Base-by-base conservation (phyloP, 2,888 invertebrate genomes). In the Drosophila kuntzei region DNA sequence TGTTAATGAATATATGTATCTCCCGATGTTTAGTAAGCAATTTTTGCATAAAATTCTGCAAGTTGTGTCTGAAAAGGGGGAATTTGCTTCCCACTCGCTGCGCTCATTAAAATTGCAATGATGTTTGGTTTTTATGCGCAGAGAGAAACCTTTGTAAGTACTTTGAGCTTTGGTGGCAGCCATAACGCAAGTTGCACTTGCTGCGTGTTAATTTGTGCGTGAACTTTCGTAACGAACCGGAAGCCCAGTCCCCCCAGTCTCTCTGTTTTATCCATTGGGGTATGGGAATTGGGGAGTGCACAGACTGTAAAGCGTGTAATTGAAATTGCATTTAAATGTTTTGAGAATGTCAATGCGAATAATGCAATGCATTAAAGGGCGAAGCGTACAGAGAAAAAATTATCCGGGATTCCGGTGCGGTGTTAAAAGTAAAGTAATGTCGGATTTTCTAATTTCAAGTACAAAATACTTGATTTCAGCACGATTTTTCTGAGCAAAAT, bases 201-300 rank as follows among this genome's bases (percentile, higher is more conserved):
- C 79, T 66, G 71, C 77, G 77, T 81, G 82, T 83, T 85, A 83
- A 83, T 83, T 83, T 83, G 80, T 85, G 85, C 85, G 82, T 80
- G 74, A 85, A 83, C 77, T 80, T 83, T 79, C 57, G 79, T 77
- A 83, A 85, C 83, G 85, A 85, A 83, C 80, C 83, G 85, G 68
- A 85, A 79, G 80, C 72, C 22, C 14, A 12, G 43, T 46, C 58
- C 67, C 43, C n/a, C 25, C 25, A 27, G 12, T n/a, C 27, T 11
- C 29, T 6, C 39, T 27, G 11, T 14, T 14, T 22, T 18, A 8
- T n/a, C 18, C 18, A 14, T 47, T 46, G 3, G 49, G 16, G 44
- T 14, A 22, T n/a, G 51, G 55, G 39, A 44, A 36, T n/a, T 46
- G 63, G 67, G 72, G 22, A 46, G 50, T 25, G 60, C 54, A 60